A percentile compares a stretch with the other conserved stretches of the same genome.
phyloP scores from a whole-genome alignment of 2,888 invertebrate species.

The Galerucella calmariensis region DNA sequence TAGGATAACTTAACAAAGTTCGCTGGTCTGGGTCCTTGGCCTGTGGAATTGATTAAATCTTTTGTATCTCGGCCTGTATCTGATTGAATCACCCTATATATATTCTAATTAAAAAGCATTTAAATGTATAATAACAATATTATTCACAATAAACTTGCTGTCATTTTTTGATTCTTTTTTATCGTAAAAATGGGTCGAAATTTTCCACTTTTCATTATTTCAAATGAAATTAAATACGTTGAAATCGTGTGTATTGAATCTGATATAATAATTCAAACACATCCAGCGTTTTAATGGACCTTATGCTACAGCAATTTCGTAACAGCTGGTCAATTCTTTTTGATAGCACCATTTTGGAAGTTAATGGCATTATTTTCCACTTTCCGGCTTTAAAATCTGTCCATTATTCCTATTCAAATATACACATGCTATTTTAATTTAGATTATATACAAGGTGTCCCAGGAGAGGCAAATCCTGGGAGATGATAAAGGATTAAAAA shows the following conservation, averaged over 20 bases:
- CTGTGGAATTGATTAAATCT: too few relatives aligned
- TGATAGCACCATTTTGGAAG: slow-evolving; percentile 30
- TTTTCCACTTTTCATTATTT: neutral
- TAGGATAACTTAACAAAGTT: too few relatives aligned
- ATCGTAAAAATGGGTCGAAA: too few relatives aligned
- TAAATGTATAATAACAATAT: too few relatives aligned
- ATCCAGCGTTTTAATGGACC: slow-evolving; percentile 40
- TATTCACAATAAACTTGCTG: too few relatives aligned
- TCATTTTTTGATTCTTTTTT: too few relatives aligned
- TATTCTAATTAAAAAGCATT: too few relatives aligned
- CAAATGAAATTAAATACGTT: neutral
- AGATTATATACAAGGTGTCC: neutral
- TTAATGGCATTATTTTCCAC: slow-evolving; percentile 32
- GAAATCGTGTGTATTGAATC: slow-evolving; percentile 13
- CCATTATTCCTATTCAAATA: slow-evolving; percentile 20
- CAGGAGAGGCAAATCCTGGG: too few relatives aligned
- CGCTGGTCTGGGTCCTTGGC: too few relatives aligned
- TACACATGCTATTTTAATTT: neutral
- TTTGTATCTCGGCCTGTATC: too few relatives aligned
- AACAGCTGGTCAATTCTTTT: slow-evolving; percentile 38
- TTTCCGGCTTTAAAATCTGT: slow-evolving; percentile 34
- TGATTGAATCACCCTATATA: too few relatives aligned
- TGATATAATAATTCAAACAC: slow-evolving; percentile 32
- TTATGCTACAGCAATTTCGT: slow-evolving; percentile 34
- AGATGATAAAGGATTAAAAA: too few relatives aligned